A percentile compares a stretch with the other conserved stretches of the same genome.
phyloP scores from a whole-genome alignment of 2,888 invertebrate genomes.

The Archips xylosteana region DNA sequence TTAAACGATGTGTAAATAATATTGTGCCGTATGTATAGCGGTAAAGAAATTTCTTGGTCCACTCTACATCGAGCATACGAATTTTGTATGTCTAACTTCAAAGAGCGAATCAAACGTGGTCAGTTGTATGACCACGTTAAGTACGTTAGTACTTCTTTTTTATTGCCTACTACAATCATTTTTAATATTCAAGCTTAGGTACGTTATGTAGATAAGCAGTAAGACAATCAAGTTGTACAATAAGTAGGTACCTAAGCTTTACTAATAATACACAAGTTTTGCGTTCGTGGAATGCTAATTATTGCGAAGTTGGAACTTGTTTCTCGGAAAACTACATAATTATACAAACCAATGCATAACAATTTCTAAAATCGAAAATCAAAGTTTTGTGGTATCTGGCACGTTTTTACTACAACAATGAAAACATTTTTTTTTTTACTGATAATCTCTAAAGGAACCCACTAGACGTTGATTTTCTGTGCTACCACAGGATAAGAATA shows the following conservation, averaged over 20 bases:
- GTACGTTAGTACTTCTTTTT: neutral
- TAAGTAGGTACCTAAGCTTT: neutral
- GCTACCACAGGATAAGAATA: conserved; percentile 50
- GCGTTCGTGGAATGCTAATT: conserved; percentile 1
- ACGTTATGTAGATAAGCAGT: neutral
- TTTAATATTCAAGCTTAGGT: neutral
- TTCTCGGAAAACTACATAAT: conserved; percentile 7
- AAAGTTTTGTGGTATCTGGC: conserved; percentile 18
- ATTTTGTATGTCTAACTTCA: neutral
- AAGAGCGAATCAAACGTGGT: neutral
- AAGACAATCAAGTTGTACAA: neutral
- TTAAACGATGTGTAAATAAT: neutral
- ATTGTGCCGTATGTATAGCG: neutral
- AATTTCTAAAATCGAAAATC: conserved; percentile 30
- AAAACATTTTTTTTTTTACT: neutral
- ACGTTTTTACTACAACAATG: neutral
- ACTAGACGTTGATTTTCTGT: conserved; percentile 46
- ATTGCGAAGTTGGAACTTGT: neutral
- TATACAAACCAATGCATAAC: conserved; percentile 34
- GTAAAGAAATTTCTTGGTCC: neutral
- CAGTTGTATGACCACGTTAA: neutral
- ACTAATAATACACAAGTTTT: neutral
- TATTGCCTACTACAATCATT: neutral
- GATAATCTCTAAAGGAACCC: neutral
- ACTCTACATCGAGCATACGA: neutral